phyloP scores from a whole-genome alignment of 1,140 invertebrate genomes.

The Ruditapes philippinarum region DNA sequence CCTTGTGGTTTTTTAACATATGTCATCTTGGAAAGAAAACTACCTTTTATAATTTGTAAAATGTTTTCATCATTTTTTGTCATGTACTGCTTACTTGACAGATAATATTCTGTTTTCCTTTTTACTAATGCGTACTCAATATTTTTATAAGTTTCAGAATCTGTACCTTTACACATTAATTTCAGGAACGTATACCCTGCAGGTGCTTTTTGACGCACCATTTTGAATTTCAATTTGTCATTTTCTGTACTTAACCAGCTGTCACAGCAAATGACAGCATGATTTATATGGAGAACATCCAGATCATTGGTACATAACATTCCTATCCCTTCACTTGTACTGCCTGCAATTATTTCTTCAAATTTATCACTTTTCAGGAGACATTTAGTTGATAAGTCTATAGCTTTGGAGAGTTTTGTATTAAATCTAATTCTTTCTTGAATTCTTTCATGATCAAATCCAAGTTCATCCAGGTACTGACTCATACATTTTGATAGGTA shows the following conservation, averaged over 20 bases:
- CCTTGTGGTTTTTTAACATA: neutral
- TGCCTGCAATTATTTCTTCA: constrained; percentile 21
- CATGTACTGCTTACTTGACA: constrained; percentile 32
- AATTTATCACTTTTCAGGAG: neutral
- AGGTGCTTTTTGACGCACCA: neutral
- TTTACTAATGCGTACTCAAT: neutral
- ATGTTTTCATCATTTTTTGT: constrained; percentile 35
- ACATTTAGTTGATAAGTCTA: neutral
- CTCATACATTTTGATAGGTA: neutral
- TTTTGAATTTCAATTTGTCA: neutral
- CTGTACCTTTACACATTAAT: neutral
- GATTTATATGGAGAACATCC: constrained; percentile 24
- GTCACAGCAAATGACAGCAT: neutral
- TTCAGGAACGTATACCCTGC: neutral
- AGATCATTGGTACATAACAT: neutral
- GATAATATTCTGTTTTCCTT: neutral
- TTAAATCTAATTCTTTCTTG: neutral
- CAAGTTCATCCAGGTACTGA: neutral
- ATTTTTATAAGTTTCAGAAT: neutral
- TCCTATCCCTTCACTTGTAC: constrained; percentile 23
- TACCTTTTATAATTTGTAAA: neutral
- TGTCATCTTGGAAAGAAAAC: too few relatives aligned
- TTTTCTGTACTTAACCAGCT: neutral
- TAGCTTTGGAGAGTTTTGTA: neutral
- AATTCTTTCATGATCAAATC: neutral